Base-by-base conservation (phyloP, 2,113 vertebrate species). In the Noturus placidus region DNA sequence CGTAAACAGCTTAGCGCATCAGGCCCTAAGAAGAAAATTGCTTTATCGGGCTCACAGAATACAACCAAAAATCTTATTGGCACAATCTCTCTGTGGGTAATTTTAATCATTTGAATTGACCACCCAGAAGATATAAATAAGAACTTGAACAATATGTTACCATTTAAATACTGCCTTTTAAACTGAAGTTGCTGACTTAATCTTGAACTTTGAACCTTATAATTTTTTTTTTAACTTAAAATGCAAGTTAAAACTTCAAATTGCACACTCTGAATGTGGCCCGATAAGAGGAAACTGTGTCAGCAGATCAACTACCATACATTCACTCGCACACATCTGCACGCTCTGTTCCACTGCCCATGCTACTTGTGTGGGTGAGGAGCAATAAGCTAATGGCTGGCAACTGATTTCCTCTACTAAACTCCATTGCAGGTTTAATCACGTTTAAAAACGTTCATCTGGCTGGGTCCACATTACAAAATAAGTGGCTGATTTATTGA, bases 391-490 rank as follows among this genome's bases (percentile, higher is more conserved):
- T 86, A 90, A 90, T 87, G 85, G 79, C 90, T 87, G 74, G 46
- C 78, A 89, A 89, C 82, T 85, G 87, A 90, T 92, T 90, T 91
- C 88, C 88, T 89, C 35, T 22, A 87, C 87, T 89, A 90, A 91
- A 90, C 80, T 90, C 83, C 89, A 89, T 84, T 90, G 82, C 85
- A 81, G 86, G 22, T 90, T 88, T 91, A 90, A 91, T 90, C 72
- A 86, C n/a, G 82, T 87, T 91, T 89, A 87, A 38, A 82, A 84
- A 79, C 72, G 86, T 84, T 90, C 84, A 89, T 91, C 88, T 91
- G 67, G 76, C 74, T 82, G 19, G 56, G 30, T 63, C 61, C 63
- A 89, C 81, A 81, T 83, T 69, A 72, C 88, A 86, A 87, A 89
- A 84, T 85, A 86, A 87, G 87, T 88, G 82, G 70, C 65, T 88